Evolutionary conservation across 64 coral and sea anemone species (phyloP).

Genomic region (Montipora foliosa): DNA sequence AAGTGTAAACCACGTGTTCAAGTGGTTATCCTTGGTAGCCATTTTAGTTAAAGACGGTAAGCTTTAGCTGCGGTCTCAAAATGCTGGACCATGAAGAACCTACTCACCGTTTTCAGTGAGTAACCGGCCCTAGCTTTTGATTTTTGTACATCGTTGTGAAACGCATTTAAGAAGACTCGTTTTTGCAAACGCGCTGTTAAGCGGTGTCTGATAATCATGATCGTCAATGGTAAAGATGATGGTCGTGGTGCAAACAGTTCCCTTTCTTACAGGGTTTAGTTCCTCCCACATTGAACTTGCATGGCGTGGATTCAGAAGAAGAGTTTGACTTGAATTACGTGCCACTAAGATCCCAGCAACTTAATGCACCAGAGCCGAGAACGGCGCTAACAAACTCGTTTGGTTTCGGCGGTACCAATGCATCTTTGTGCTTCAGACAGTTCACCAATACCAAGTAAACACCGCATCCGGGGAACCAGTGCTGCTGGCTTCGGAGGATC

Average conservation of each 20-base stretch:
- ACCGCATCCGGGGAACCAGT: neutral
- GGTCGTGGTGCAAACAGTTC: neutral
- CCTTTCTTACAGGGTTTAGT: constrained; percentile 69
- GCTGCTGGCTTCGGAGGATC: neutral
- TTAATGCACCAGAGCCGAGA: constrained; percentile 15
- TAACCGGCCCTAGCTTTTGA: no score
- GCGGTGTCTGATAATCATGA: neutral
- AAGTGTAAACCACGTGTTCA: no score
- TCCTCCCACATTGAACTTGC: constrained; percentile 92
- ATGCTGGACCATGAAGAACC: no score
- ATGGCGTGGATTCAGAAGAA: constrained; percentile 67
- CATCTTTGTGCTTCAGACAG: constrained; percentile 87
- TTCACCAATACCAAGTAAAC: neutral
- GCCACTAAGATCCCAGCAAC: constrained; percentile 58
- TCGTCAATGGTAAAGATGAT: neutral
- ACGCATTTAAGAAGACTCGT: no score
- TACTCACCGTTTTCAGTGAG: no score
- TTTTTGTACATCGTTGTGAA: no score
- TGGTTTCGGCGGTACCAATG: constrained; percentile 97
- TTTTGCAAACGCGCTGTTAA: no score
- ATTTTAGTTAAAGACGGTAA: no score
- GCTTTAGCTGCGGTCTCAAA: no score
- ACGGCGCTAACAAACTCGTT: constrained; percentile 92
- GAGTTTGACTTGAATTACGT: constrained; percentile 95
- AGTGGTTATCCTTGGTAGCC: no score